These are phyloP conservation scores for Temnothorax ravouxi DNA, from an alignment of 2,888 invertebrate genomes.

Conservation along the genomic window DNA sequence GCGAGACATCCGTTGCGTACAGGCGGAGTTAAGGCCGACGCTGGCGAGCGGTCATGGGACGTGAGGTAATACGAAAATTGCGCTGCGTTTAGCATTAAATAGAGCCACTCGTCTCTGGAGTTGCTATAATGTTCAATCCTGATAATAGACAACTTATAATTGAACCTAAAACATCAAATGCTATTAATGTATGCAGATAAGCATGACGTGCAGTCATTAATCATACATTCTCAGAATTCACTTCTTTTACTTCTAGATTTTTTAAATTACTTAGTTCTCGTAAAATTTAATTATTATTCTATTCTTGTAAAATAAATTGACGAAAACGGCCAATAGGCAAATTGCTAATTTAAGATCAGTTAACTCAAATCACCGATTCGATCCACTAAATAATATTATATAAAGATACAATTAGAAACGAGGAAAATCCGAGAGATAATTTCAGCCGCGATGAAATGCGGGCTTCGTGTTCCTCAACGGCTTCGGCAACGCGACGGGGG, in stretches of 20 bases:
- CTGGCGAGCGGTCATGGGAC: constrained; percentile 26
- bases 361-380: background rate
- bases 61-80: constrained; percentile 28
- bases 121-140: background rate
- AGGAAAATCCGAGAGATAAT: constrained; percentile 45
- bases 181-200: background rate
- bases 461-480: constrained; percentile 58
- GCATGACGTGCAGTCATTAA: background rate
- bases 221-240: background rate
- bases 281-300: background rate
- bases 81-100: constrained; percentile 19
- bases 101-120: constrained; percentile 2
- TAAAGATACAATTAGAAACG: background rate
- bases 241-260: no score
- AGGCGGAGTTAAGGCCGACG: constrained; percentile 29
- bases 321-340: background rate
- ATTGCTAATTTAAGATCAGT: background rate
- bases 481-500: constrained; percentile 57
- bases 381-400: background rate
- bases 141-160: constrained; percentile 3
- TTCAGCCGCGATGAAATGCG: constrained; percentile 33
- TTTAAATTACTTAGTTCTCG: background rate
- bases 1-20: constrained; percentile 72
- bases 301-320: background rate
- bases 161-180: no score